Evolutionary conservation across 1,140 invertebrate genomes (phyloP), one percentile per base, ranked within the genome.

Genomic region (Ladona fulva): DNA sequence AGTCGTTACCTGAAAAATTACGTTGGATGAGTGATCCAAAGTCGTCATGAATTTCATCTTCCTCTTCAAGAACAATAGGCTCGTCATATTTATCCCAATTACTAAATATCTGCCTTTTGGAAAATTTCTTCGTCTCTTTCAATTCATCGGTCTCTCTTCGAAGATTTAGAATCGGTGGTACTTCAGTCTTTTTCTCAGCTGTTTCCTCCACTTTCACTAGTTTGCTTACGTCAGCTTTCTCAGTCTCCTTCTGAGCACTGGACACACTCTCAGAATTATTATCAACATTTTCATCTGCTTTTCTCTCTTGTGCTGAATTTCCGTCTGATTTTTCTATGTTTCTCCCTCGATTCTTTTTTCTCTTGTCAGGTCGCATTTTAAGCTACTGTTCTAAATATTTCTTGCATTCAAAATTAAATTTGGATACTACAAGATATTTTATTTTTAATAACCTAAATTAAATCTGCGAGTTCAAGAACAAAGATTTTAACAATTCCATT

Each of bases 41-140:
- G n/a, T 66, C 52, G 14, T 66, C 16, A 22, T 19, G n/a, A 16
- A 19, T 16, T 66, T 76, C 75, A n/a, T 76, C 25, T 76, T 76
- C 75, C 25, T 76, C 75, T 6, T 11, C 25, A 29, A 25, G 75
- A n/a, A 29, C 19, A 24, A 37, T 76, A 14, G 75, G 75, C 12
- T 76, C 29, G n/a, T 76, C 75, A 76, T 76, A 76, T 29, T 76
- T 42, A 3, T 76, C 29, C 75, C 75, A 76, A 12, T 76, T 42
- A 42, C 75, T 76, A 29, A 76, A 76, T 76, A 76, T 76, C 5
- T 76, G 75, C 29, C 75, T 10, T 25, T 29, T 76, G 5, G 24
- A 42, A 14, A 22, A 42, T 22, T 76, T 76, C 29, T 76, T 76
- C 3, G 19, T 76, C 14, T 29, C 42, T 11, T 76, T 76, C n/a